phyloP scores from a whole-genome alignment of 2,888 invertebrate genomes.

The Alsophila aescularia region DNA sequence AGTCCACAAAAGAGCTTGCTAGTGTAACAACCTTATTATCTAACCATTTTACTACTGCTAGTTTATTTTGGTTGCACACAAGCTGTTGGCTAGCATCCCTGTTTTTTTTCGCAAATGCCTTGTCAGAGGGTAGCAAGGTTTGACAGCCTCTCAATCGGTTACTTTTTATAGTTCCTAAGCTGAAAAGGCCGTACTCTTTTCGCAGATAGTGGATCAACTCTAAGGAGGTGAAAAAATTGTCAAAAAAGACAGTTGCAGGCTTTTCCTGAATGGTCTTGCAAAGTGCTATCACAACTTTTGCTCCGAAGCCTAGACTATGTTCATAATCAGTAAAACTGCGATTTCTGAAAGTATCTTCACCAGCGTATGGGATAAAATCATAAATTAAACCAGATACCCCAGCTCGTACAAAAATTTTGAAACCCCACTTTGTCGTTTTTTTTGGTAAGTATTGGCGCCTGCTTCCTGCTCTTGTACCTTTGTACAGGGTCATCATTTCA shows the following conservation, averaged over 20 bases:
- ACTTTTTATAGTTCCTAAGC: too few species aligned
- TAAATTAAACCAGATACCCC: slow-evolving; percentile 4
- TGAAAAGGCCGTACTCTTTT: slow-evolving; percentile 4
- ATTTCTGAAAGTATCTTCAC: too few species aligned
- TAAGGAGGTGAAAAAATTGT: background rate
- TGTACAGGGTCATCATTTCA: slow-evolving; percentile 13
- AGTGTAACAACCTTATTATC: slow-evolving; percentile 19
- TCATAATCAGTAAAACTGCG: too few species aligned
- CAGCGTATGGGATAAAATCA: slow-evolving; percentile 11
- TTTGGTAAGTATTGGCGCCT: too few species aligned
- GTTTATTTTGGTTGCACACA: slow-evolving; percentile 26
- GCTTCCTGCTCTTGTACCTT: slow-evolving; percentile 12
- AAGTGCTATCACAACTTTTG: background rate
- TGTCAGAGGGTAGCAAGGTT: slow-evolving; percentile 9
- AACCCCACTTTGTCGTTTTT: slow-evolving; percentile 4
- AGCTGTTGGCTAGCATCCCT: slow-evolving; percentile 16
- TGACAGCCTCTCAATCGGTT: slow-evolving; percentile 23
- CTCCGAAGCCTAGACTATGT: too few species aligned
- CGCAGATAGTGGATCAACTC: slow-evolving; percentile 1
- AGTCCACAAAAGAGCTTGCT: slow-evolving; percentile 5
- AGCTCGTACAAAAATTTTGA: slow-evolving; percentile 6
- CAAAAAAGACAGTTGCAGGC: background rate
- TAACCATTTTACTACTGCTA: slow-evolving; percentile 25
- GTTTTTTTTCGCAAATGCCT: slow-evolving; percentile 17
- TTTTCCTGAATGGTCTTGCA: background rate